These are phyloP conservation scores for Pristionchus exspectatus DNA, from an alignment of 2,888 invertebrate genomes.

Conservation along the genomic window DNA sequence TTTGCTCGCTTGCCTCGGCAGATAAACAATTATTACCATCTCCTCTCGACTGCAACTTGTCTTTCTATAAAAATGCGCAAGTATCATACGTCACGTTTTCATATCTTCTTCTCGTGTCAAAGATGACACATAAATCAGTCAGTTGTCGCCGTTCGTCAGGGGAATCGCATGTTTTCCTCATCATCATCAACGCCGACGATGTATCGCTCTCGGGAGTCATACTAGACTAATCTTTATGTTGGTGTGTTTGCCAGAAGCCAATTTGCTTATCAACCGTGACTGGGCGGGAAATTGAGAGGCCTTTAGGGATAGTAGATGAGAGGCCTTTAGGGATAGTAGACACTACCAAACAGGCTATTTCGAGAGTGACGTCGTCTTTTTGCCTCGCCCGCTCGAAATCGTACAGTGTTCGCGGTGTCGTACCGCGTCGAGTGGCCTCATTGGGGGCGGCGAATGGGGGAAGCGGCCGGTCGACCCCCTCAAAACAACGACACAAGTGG, in stretches of 20 bases:
- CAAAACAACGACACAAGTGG: constrained; percentile 3
- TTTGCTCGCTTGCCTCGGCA: neutral
- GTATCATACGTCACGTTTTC: no score
- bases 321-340: neutral
- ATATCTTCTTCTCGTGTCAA: no score
- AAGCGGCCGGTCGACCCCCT: neutral
- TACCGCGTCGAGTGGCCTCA: neutral
- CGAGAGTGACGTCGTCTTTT: neutral
- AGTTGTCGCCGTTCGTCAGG: neutral
- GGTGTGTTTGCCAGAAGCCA: neutral
- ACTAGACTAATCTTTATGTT: neutral
- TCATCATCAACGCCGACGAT: neutral
- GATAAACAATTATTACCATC: neutral
- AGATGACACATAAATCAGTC: no score
- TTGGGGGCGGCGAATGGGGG: neutral
- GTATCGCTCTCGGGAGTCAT: neutral
- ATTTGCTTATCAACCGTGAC: neutral
- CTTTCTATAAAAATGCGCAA: neutral
- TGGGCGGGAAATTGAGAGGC: neutral
- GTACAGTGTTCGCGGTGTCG: neutral
- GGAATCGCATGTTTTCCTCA: neutral
- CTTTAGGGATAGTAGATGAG: neutral
- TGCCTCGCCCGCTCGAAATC: neutral
- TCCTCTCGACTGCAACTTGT: neutral
- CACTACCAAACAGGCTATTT: neutral